These are phyloP conservation scores for Paracentrotus lividus DNA, from an alignment of 53 echinoderm and acorn worm species.

Conservation along the genomic window DNA sequence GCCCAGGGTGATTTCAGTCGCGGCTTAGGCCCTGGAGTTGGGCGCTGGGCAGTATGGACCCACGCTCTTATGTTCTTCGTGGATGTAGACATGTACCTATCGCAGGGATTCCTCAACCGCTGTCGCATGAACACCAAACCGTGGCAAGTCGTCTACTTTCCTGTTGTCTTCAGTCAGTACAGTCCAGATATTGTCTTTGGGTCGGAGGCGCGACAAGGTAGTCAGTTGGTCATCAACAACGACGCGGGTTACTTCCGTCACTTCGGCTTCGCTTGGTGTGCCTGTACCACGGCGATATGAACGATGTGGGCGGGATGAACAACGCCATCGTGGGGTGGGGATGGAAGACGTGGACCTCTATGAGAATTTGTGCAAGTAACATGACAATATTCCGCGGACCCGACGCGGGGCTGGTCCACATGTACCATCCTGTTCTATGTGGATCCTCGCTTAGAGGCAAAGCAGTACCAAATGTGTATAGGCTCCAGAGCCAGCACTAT, in stretches of 20 bases:
- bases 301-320: constrained; percentile 84
- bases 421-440: constrained; percentile 92
- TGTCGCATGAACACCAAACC: constrained; percentile 90
- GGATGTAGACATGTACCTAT: constrained; percentile 98
- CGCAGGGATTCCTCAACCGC: constrained; percentile 92
- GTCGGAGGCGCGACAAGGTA: constrained; percentile 76
- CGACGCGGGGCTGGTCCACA: constrained; percentile 92
- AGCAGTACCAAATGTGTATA: constrained; percentile 97
- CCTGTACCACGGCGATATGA: constrained; percentile 90
- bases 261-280: constrained; percentile 97
- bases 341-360: constrained; percentile 98
- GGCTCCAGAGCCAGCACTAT: constrained; percentile 90
- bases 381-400: constrained; percentile 92
- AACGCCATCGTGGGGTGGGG: constrained; percentile 97
- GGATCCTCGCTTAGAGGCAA: constrained; percentile 85
- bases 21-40: constrained; percentile 89
- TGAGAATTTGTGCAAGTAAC: constrained; percentile 97
- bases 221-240: constrained; percentile 91
- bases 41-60: constrained; percentile 93
- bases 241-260: constrained; percentile 95
- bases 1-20: constrained; percentile 91
- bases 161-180: constrained; percentile 97
- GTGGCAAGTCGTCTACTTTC: constrained; percentile 88
- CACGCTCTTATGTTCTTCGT: constrained; percentile 96
- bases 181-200: constrained; percentile 92